Base-by-base conservation (phyloP, 1,140 invertebrate species). In the Diplogasteroides magnus region DNA sequence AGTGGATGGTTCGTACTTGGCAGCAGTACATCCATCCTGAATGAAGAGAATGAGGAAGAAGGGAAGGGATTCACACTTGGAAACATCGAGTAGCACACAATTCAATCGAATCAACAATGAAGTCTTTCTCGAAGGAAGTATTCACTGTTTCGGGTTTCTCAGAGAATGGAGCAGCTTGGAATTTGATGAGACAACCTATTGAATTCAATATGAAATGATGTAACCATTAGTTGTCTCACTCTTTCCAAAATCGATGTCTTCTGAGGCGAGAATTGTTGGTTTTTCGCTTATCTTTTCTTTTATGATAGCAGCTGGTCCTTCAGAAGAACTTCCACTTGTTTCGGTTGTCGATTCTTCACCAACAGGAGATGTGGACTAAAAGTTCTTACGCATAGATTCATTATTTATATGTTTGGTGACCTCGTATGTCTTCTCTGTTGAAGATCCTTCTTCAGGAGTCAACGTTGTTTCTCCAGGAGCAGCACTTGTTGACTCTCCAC, bases 11-110 rank as follows among this genome's bases (percentile, higher is more conserved):
- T 74, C 73, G 61, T 71, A 74, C 25, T 62, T 32, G n/a, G 73
- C 73, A 48, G 70, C 70, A 13, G 73, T 68, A 37, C 73, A 74
- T 13, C 73, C 73, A 28, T 74, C 73, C 60, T 74, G 31, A 61
- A 68, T 6, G 6, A 6, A 27, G 14, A 31, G 28, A 31, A 31
- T n/a, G 2, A 6, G 13, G 28, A 62, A 13, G 57, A 2, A 66
- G n/a, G 3, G 19, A 25, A 29, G 69, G 15, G 15, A 13, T 67
- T 13, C 31, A 1, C 11, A 73, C 71, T 55, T 73, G 72, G 31
- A 70, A 73, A 56, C 72, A 73, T 26, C 72, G 27, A 26, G 68
- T 69, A 0, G 72, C 72, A 62, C 72, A 73, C 2, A 73, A 23
- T 32, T 69, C 67, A 2, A 69, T 64, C 15, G 72, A 69, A 29